Evolutionary conservation across 2,797 vertebrate species (phyloP).

Genomic region (Streptopelia turtur): DNA sequence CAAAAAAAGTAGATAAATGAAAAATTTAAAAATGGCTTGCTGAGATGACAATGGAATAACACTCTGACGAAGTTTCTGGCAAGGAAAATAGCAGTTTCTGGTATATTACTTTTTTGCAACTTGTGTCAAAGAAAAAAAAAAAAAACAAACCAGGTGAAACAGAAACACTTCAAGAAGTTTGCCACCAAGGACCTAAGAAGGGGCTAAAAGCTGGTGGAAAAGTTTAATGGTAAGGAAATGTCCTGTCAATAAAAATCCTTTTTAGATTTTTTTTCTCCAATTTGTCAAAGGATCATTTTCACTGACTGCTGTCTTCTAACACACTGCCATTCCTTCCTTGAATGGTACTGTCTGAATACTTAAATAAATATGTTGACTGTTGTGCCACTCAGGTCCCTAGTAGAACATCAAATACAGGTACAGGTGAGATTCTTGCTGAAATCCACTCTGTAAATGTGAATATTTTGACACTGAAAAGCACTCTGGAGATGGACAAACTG

Average conservation of each 20-base stretch:
- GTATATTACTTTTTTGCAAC: neutral
- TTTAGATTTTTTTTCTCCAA: neutral
- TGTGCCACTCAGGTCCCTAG: neutral
- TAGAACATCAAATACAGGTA: neutral
- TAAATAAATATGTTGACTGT: neutral
- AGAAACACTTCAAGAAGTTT: neutral
- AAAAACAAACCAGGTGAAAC: neutral
- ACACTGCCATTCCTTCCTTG: neutral
- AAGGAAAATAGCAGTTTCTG: neutral
- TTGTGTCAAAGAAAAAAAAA: neutral
- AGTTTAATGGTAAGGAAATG: neutral
- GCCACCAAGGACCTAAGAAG: neutral
- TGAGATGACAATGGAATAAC: neutral
- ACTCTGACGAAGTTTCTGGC: neutral
- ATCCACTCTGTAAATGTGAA: neutral
- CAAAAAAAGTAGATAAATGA: neutral
- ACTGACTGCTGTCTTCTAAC: neutral
- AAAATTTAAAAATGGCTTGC: neutral
- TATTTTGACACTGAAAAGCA: neutral
- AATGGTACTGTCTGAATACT: neutral
- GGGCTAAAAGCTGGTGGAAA: neutral
- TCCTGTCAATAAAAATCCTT: neutral
- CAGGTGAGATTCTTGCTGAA: neutral
- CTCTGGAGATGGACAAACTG: neutral
- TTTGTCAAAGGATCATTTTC: neutral